phyloP scores from a whole-genome alignment of 2,888 invertebrate species.

The Caenorhabditis auriculariae region DNA sequence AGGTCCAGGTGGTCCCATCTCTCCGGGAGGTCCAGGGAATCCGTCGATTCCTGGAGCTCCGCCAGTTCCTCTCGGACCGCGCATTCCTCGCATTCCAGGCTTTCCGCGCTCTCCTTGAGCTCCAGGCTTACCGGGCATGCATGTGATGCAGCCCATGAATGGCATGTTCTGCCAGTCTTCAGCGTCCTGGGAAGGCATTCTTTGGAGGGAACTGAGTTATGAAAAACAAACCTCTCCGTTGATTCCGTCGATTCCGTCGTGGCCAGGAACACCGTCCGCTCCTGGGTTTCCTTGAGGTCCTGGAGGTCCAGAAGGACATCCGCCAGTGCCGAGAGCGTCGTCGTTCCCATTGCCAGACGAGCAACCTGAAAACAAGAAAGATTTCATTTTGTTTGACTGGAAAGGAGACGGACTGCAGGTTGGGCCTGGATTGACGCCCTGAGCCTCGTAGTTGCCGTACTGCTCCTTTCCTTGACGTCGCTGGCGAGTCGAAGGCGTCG shows the following conservation, averaged over 20 bases:
- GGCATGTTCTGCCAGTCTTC: slow-evolving; percentile 43
- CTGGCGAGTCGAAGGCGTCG: slow-evolving; percentile 40
- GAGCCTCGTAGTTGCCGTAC: slow-evolving; percentile 50
- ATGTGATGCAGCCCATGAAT: slow-evolving; percentile 46
- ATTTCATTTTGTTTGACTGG: neutral
- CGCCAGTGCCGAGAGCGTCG: slow-evolving; percentile 41
- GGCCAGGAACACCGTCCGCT: slow-evolving; percentile 32
- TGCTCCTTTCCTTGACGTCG: slow-evolving; percentile 45
- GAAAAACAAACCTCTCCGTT: slow-evolving; percentile 28
- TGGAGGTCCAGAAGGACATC: slow-evolving; percentile 46
- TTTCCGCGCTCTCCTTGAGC: slow-evolving; percentile 40
- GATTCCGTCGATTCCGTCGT: slow-evolving; percentile 40
- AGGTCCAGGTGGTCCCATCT: slow-evolving; percentile 41
- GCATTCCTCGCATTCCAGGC: slow-evolving; percentile 49
- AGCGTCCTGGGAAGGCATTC: slow-evolving; percentile 20
- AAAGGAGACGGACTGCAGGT: slow-evolving; percentile 21
- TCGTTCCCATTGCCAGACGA: slow-evolving; percentile 47
- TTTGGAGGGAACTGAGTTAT: neutral
- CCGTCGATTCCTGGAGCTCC: slow-evolving; percentile 38
- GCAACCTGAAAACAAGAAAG: slow-evolving; percentile 11
- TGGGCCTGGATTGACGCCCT: slow-evolving; percentile 46
- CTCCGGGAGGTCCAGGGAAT: slow-evolving; percentile 38
- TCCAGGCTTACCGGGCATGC: slow-evolving; percentile 45
- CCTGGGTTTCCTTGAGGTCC: slow-evolving; percentile 45
- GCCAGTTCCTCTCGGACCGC: slow-evolving; percentile 40